Evolutionary conservation across 2,797 vertebrate genomes (phyloP).

Genomic region (Enoplosus armatus): DNA sequence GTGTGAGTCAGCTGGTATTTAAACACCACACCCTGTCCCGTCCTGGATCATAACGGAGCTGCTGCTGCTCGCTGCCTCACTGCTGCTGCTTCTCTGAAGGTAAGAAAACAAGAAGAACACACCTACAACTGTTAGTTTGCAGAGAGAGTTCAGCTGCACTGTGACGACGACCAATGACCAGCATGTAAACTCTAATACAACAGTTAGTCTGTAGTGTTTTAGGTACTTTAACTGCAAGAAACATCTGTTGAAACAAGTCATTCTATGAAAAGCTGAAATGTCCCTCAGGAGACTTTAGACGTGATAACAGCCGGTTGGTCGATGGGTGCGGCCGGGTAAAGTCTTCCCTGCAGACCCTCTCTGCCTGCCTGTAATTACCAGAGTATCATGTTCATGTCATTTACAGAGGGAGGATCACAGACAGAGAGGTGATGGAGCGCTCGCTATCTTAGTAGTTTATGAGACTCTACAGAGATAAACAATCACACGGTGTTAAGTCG

Average conservation of each 20-base stretch:
- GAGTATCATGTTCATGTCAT: not conserved
- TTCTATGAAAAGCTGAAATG: not conserved
- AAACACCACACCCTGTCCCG: constrained; percentile 71
- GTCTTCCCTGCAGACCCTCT: constrained; percentile 1
- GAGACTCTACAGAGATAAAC: not conserved
- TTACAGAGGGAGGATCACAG: not conserved
- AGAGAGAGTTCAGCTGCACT: not conserved
- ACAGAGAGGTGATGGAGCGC: constrained; percentile 6
- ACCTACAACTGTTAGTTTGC: not conserved
- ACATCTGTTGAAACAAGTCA: not conserved
- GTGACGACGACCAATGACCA: no score
- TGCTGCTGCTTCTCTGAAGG: constrained; percentile 60
- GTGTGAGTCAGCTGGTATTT: constrained; percentile 63
- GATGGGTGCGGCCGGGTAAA: constrained; percentile 9
- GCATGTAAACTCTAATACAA: no score
- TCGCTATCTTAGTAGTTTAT: not conserved
- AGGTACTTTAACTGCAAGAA: not conserved
- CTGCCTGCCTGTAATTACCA: not conserved
- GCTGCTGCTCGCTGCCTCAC: constrained; percentile 49
- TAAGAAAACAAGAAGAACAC: constrained; percentile 36
- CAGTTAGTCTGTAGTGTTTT: rapidly evolving
- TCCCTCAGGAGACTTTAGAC: not conserved
- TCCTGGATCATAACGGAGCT: constrained; percentile 62
- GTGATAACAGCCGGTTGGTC: not conserved
- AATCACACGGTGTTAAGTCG: not conserved